Evolutionary conservation across 2,113 vertebrate genomes (phyloP), one percentile per base, ranked within the genome.

Genomic region (Vidua macroura): DNA sequence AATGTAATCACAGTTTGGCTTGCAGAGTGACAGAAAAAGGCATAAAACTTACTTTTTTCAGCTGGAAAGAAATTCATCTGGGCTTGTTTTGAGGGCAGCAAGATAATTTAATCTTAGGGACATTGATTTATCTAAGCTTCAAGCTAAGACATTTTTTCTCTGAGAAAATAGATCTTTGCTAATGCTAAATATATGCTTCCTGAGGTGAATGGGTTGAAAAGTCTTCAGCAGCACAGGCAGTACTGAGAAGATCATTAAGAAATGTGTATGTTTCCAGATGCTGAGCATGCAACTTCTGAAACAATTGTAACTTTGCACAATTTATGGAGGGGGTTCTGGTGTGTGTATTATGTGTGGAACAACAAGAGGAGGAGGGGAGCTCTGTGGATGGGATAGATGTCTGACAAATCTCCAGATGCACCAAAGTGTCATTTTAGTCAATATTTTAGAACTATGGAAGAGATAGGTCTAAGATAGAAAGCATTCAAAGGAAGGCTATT

Each of bases 101-200:
- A 59, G 76, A 69, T 91, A 41, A 43, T 89, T 93, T 90, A 87
- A 79, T 96, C 52, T 78, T 62, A 69, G 39, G 17, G 15, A 63
- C 75, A 59, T 80, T 95, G 82, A 93, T 92, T 95, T 92, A 79
- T 77, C 35, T 79, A 44, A 94, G 24, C 53, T 67, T 88, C 74
- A 46, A 76, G 48, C 60, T 55, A 92, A 56, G 52, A 74, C 23
- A n/a, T 84, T 78, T 83, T n/a, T 73, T 93, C 25, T 78, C 48
- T 1, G 6, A 78, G 76, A 83, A 94, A 75, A 84, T n/a, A 90
- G 67, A 52, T 77, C 43, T 88, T 83, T 74, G 15, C 53, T 69
- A 7, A 10, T 64, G 72, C 41, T 92, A 87, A 91, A 79, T 86
- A 77, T 83, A 66, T 70, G 12, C 68, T 95, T 91, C 35, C 60